phyloP scores from a whole-genome alignment of 2,113 vertebrate species.

The Ammospiza caudacuta region DNA sequence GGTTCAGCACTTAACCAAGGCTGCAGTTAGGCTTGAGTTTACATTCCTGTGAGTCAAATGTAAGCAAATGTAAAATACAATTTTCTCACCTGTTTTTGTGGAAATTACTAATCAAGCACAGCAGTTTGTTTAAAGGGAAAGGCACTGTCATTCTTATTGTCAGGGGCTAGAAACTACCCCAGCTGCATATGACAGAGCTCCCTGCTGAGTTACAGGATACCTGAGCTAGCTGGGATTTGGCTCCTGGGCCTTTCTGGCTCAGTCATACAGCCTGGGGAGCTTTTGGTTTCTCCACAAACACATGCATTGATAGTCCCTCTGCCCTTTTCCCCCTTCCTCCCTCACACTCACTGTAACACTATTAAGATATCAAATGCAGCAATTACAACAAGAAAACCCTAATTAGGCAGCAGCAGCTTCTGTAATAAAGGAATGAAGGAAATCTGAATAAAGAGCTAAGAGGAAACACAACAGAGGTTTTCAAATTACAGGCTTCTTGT shows the following conservation, averaged over 20 bases:
- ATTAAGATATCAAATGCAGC: slow-evolving; percentile 78
- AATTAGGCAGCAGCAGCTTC: slow-evolving; percentile 71
- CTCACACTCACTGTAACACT: slow-evolving; percentile 17
- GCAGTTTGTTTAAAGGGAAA: not conserved
- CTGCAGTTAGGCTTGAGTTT: not conserved
- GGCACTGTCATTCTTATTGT: not conserved
- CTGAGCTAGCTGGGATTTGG: slow-evolving; percentile 1
- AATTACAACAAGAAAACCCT: slow-evolving; percentile 74
- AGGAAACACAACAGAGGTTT: slow-evolving; percentile 39
- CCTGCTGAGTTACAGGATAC: not conserved
- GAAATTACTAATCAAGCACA: not conserved
- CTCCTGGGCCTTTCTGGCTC: not conserved
- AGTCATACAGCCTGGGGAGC: slow-evolving; percentile 6
- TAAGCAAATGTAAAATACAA: not conserved
- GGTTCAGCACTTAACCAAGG: not conserved
- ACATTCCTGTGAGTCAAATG: not conserved
- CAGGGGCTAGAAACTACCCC: not conserved
- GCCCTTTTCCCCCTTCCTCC: slow-evolving; percentile 48
- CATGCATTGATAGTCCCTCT: slow-evolving; percentile 35
- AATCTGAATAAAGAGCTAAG: slow-evolving; percentile 58
- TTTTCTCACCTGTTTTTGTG: not conserved
- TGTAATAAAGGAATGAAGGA: slow-evolving; percentile 60
- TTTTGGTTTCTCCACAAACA: slow-evolving; percentile 6
- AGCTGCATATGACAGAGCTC: not conserved
- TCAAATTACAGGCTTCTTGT: slow-evolving; percentile 36